Conservation (phyloP, 2,113 vertebrate species). For the Vidua macroura region DNA sequence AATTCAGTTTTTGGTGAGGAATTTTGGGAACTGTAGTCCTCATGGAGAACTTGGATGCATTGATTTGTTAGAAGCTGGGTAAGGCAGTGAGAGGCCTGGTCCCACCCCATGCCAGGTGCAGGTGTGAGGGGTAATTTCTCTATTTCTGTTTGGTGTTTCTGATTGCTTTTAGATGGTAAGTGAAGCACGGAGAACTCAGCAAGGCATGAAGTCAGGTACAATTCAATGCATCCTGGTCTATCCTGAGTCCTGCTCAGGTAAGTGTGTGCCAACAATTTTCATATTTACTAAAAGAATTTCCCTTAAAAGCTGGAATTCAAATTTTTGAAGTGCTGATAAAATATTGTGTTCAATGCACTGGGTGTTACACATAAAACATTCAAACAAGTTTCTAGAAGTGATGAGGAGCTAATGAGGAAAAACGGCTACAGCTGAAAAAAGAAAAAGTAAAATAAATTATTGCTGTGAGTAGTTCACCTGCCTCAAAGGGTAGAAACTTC, state of each 20-base stretch:
- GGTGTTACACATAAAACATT: background rate
- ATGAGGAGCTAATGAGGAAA: background rate
- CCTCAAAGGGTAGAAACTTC: conserved; percentile 14
- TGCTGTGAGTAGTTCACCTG: background rate
- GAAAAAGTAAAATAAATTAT: background rate
- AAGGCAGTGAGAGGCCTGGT: background rate
- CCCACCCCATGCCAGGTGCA: background rate
- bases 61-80: background rate
- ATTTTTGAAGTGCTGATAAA: background rate
- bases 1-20: background rate
- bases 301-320: background rate
- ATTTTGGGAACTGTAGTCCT: background rate
- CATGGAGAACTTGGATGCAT: background rate
- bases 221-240: background rate
- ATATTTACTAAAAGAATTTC: background rate
- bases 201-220: background rate
- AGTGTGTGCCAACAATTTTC: background rate
- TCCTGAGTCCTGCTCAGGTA: background rate
- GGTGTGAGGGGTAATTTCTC: background rate
- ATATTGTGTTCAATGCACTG: background rate
- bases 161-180: background rate
- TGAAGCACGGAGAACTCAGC: background rate
- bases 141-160: background rate
- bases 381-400: background rate
- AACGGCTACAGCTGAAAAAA: background rate